Evolutionary conservation across 1,140 invertebrate genomes (phyloP), one percentile per base, ranked within the genome.

Genomic region (Ceratitis capitata): DNA sequence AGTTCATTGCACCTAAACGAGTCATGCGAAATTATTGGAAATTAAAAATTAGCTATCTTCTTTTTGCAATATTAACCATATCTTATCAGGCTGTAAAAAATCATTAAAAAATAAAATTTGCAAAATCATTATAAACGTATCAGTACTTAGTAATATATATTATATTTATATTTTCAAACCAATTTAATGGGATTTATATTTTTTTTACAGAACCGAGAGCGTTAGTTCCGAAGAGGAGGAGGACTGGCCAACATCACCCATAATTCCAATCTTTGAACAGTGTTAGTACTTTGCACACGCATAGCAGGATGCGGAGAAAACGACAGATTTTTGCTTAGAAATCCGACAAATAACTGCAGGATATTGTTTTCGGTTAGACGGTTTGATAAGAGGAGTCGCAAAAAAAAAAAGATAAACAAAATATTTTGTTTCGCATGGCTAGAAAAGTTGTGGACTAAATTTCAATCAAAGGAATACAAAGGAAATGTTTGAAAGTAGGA

Each of bases 181-280:
- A 82, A 29, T 35, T 51, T 58, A 56, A 14, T 42, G 23, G 39
- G n/a, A 64, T 85, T 56, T 16, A 23, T 53, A 35, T 45, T 74
- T 39, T 84, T 56, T 7, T 69, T 61, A 16, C 89, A 94, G 94
- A 93, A 93, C 93, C 84, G 93, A 94, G 90, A 94, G 93, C 89
- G 93, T 93, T 87, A 93, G 93, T 89, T 93, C 93, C 61, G 93
- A 93, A 87, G 92, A 92, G 87, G 90, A 92, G 83, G 88, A 94
- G 58, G 93, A 94, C 88, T 94, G 93, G 93, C 94, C 94, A 85
- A 93, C 93, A 86, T 94, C 93, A 89, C 93, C 94, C 74, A 92
- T 94, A 32, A 92, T 94, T 88, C 93, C 94, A 83, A 93, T 94
- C 88, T 92, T 91, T 87, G 91, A 92, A 88, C 89, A 92, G 89